Conservation (phyloP, 2,888 invertebrate species). For the Oxyscelio sp. region DNA sequence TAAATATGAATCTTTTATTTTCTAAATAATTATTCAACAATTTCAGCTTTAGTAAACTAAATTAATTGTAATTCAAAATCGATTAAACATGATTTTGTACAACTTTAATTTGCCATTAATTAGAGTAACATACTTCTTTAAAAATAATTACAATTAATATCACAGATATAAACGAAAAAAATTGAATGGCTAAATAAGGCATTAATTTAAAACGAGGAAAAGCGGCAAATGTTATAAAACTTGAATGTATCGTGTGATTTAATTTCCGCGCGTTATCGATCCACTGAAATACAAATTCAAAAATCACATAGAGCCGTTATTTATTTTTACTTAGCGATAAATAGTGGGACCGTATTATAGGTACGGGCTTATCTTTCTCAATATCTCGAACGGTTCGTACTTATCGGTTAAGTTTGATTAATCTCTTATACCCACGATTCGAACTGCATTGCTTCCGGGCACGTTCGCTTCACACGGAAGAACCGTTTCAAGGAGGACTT, state of each 20-base stretch:
- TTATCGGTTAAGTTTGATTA: slow-evolving; percentile 66
- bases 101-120: too few relatives aligned
- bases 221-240: too few relatives aligned
- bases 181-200: too few relatives aligned
- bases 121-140: too few relatives aligned
- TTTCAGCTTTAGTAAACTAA: too few relatives aligned
- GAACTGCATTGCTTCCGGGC: slow-evolving; percentile 56
- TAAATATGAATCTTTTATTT: too few relatives aligned
- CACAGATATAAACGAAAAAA: too few relatives aligned
- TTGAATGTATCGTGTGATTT: slow-evolving; percentile 11
- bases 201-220: too few relatives aligned
- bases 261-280: slow-evolving; percentile 16
- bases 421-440: slow-evolving; percentile 53
- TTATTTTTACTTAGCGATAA: slow-evolving; percentile 37
- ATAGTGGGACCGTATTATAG: slow-evolving; percentile 48
- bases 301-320: slow-evolving; percentile 27
- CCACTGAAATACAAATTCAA: slow-evolving; percentile 19
- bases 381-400: slow-evolving; percentile 53
- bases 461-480: slow-evolving; percentile 54
- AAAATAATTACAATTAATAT: too few relatives aligned
- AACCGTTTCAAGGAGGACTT: slow-evolving; percentile 18
- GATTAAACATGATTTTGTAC: too few relatives aligned
- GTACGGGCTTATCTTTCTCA: slow-evolving; percentile 32
- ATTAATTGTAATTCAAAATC: too few relatives aligned
- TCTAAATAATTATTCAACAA: too few relatives aligned